Evolutionary conservation across 2,888 invertebrate species (phyloP), one percentile per base, ranked within the genome.

Genomic region (Drosophila borborema): DNA sequence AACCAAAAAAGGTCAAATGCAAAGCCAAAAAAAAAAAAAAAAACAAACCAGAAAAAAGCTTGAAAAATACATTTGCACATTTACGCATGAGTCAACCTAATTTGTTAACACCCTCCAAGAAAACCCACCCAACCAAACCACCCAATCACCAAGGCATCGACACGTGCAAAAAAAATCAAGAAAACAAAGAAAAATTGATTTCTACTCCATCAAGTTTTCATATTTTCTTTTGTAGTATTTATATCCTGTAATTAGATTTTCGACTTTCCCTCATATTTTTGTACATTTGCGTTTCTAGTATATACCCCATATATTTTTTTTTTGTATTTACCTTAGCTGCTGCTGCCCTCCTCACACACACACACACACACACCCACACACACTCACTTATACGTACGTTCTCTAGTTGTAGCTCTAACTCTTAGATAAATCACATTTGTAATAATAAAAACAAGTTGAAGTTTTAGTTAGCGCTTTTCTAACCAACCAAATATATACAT

Each of bases 21-120:
- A 64, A 64, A 66, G 58, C 73, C 62, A 56, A 49, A 38, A 14
- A 5, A 28, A 36, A 36, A 12, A 36, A 38, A 38, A 60, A 64
- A 64, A 38, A 63, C 41, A 59, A 64, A 51, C 48, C 54, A 46
- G 79, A 82, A 64, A 71, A 78, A 80, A 89, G 92, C 92, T 92
- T 92, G 91, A 91, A 92, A 92, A 92, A 92, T 92, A 92, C 92
- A 93, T 92, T 93, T 93, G 93, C 93, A 93, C 93, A 92, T 90
- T 90, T 91, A 92, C 85, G 93, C 93, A 93, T 93, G 93, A 92
- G 92, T 92, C 93, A 93, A 92, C 92, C 92, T 86, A 88, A 89
- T 83, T 87, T 88, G 76, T 77, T 71, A 82, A 77, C 84, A 82
- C 75, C 65, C 54, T 18, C 31, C 49, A 51, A 34, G 14, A 34